These are phyloP conservation scores for Prionailurus viverrinus DNA, from an alignment of 2,113 vertebrate species.

Conservation along the genomic window DNA sequence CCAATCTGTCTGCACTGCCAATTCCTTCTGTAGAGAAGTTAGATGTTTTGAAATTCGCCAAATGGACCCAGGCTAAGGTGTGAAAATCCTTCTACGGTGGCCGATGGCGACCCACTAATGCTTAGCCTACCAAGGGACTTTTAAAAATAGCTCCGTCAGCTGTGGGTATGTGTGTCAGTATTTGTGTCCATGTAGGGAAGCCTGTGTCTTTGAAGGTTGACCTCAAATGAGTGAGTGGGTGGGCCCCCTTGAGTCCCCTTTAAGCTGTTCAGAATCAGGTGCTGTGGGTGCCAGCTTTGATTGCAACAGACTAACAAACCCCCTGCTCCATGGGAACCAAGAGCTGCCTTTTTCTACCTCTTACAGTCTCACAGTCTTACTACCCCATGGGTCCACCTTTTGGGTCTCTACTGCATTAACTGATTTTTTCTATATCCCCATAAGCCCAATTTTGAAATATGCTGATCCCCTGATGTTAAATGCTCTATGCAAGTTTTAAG, in stretches of 20 bases:
- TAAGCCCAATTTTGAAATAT: constrained; percentile 11
- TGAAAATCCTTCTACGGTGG: not conserved
- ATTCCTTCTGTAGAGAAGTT: not conserved
- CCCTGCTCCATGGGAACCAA: not conserved
- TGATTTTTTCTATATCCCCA: not conserved
- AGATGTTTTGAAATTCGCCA: not conserved
- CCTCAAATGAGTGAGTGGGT: not conserved
- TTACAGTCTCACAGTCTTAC: not conserved
- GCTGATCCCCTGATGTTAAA: not conserved
- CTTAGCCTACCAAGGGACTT: not conserved
- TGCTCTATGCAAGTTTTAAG: not conserved
- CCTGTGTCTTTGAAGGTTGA: not conserved
- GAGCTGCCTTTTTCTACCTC: not conserved
- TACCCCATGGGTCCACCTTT: not conserved
- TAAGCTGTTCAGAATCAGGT: not conserved
- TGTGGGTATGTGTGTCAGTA: not conserved
- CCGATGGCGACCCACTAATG: not conserved
- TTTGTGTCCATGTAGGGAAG: not conserved
- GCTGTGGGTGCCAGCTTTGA: not conserved
- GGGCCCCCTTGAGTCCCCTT: not conserved
- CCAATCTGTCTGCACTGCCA: not conserved
- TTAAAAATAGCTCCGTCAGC: constrained; percentile 21
- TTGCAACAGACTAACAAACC: not conserved
- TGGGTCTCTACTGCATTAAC: not conserved
- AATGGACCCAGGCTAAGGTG: not conserved